A percentile compares a stretch with the other conserved stretches of the same genome.
These are phyloP conservation scores for Onychostoma macrolepis DNA, from an alignment of 2,113 vertebrate species.

Conservation along the genomic window DNA sequence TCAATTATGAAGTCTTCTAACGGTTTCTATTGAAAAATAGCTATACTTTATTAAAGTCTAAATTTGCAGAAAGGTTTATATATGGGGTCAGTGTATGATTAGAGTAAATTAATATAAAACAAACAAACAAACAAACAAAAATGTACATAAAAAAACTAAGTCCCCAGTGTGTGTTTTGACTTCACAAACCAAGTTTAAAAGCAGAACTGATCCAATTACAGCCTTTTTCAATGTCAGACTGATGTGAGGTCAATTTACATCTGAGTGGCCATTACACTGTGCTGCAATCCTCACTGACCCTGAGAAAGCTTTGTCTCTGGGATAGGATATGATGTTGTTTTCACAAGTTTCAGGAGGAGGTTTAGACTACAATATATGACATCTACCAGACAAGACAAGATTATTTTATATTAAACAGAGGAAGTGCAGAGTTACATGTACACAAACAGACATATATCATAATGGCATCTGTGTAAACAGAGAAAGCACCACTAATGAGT, in stretches of 20 bases:
- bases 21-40: too few species aligned
- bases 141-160: not conserved
- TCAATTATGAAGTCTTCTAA: too few species aligned
- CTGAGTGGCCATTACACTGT: not conserved
- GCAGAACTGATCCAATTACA: constrained; percentile 27
- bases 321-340: constrained; percentile 37
- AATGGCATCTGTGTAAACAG: not conserved
- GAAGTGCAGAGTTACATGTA: not conserved
- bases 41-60: too few species aligned
- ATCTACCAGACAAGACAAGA: constrained; percentile 46
- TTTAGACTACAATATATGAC: not conserved
- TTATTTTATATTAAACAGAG: constrained; percentile 20
- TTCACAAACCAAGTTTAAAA: constrained; percentile 23
- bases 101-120: not conserved
- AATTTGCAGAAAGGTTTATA: too few species aligned
- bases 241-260: constrained; percentile 18
- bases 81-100: too few species aligned
- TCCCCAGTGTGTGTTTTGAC: not conserved
- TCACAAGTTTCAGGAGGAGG: constrained; percentile 3
- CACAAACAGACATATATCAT: constrained; percentile 15
- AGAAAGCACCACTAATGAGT: not conserved
- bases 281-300: constrained; percentile 28
- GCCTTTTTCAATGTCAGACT: constrained; percentile 5
- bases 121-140: too few species aligned
- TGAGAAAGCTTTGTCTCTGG: constrained; percentile 20